Base-by-base conservation (phyloP, 2,888 invertebrate genomes). In the Nebria salina region DNA sequence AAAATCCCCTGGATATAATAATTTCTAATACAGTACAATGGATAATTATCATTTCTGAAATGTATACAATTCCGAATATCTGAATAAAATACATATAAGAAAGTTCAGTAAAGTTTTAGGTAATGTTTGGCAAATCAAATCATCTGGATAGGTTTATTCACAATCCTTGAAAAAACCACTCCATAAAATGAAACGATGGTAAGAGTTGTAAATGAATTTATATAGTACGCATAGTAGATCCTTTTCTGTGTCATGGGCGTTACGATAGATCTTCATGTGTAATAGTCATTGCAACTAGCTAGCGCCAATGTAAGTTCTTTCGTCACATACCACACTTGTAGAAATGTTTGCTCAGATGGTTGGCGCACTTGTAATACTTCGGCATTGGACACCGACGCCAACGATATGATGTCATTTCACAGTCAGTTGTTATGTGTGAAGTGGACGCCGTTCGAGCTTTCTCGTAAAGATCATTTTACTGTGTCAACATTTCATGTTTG, bases 381-480 rank as follows among this genome's bases (percentile, higher is more conserved):
- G 26, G 73, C 41, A 80, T 75, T 75, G 64, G 65, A 75, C 64
- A 77, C 34, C 5, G 65, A 5, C 64, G 72, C 34, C 25, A 41
- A 77, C 11, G 72, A 66, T 72, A 64, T 26, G 34, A 72, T 65
- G 72, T 13, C 54, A 54, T 8, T 7, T 54, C 54, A 54, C 54
- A 54, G 54, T 54, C 54, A 54, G 54, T 54, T 54, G 54, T 7
- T 54, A 54, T 54, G 11, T 54, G 54, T 65, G 77, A 73, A 78
- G 78, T 74, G 78, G 65, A 66, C 77, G 82, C 65, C 66, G 75
- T 72, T 79, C 75, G 72, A 82, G 75, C 68, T 76, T 75, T 77
- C 82, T 82, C 80, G 77, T 82, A 82, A 82, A 82, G 80, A 82
- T 82, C 77, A 81, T 81, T 82, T 81, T 82, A 81, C 82, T 80